phyloP scores from a whole-genome alignment of 92 coral and sea anemone genomes.

The Siderastrea siderea region DNA sequence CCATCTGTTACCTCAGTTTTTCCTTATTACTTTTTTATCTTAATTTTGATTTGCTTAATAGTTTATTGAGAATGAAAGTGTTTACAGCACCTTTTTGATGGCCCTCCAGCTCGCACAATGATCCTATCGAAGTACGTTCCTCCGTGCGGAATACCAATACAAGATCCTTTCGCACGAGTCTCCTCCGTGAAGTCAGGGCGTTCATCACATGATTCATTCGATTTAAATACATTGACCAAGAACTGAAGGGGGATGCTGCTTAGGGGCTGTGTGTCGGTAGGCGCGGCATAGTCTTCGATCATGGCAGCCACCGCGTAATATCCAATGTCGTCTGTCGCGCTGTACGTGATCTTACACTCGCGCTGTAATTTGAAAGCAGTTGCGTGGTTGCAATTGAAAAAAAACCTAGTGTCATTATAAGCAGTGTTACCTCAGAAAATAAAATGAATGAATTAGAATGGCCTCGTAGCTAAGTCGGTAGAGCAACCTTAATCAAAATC shows the following conservation, averaged over 20 bases:
- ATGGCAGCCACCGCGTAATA: conserved; percentile 80
- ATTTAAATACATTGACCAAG: conserved; percentile 64
- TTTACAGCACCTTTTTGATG: conserved; percentile 59
- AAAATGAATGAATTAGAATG: too few species aligned
- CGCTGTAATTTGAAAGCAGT: conserved; percentile 50
- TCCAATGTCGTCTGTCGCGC: conserved; percentile 51
- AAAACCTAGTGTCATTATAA: too few species aligned
- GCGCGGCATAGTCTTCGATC: conserved; percentile 80
- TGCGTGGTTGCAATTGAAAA: background rate
- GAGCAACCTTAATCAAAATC: too few species aligned
- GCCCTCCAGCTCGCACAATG: conserved; percentile 76
- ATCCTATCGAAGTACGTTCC: conserved; percentile 74
- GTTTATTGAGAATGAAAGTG: background rate
- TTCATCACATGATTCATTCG: conserved; percentile 63
- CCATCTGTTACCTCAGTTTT: too few species aligned
- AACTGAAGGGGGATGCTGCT: conserved; percentile 88
- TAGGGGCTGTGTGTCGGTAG: conserved; percentile 62
- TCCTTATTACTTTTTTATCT: too few species aligned
- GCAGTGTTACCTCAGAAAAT: too few species aligned
- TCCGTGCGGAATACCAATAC: conserved; percentile 78
- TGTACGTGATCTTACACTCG: conserved; percentile 63
- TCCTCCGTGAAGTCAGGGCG: conserved; percentile 72
- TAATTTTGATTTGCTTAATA: too few species aligned
- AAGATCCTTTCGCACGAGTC: conserved; percentile 81
- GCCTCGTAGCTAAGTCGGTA: too few species aligned